A percentile compares a stretch with the other conserved stretches of the same genome.
These are phyloP conservation scores for Thunnus maccoyii DNA, from an alignment of 2,113 vertebrate species.

Conservation along the genomic window DNA sequence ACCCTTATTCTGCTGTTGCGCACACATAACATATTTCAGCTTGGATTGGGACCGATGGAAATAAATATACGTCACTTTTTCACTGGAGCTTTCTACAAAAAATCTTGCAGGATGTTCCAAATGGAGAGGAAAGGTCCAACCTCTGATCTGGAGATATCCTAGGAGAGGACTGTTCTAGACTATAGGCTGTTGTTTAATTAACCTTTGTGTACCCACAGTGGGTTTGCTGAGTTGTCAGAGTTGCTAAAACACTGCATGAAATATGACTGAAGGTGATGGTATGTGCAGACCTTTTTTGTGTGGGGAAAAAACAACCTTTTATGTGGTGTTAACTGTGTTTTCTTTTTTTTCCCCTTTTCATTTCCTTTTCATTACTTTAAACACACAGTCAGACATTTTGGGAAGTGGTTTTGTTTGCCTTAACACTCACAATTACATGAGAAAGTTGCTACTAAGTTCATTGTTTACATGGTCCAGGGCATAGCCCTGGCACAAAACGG, in stretches of 20 bases:
- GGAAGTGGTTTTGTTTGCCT: no score
- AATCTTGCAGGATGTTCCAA: neutral
- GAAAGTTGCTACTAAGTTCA: no score
- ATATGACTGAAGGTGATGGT: neutral
- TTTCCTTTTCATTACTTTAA: neutral
- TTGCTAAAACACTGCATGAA: neutral
- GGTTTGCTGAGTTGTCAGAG: no score
- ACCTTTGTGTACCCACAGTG: neutral
- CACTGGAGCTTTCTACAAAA: neutral
- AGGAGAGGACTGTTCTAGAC: neutral
- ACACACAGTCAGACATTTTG: neutral
- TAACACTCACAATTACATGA: no score
- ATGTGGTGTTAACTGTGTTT: no score
- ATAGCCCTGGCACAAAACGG: neutral
- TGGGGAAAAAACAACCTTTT: no score
- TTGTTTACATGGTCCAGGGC: no score
- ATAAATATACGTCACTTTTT: neutral
- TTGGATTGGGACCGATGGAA: neutral
- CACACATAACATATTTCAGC: neutral
- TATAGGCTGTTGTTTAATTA: neutral
- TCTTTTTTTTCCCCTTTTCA: no score
- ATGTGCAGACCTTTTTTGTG: neutral
- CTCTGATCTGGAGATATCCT: no score
- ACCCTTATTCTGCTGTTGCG: neutral
- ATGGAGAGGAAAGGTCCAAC: neutral